These are phyloP conservation scores for Streptopelia turtur DNA, from an alignment of 2,797 vertebrate species.

Conservation along the genomic window DNA sequence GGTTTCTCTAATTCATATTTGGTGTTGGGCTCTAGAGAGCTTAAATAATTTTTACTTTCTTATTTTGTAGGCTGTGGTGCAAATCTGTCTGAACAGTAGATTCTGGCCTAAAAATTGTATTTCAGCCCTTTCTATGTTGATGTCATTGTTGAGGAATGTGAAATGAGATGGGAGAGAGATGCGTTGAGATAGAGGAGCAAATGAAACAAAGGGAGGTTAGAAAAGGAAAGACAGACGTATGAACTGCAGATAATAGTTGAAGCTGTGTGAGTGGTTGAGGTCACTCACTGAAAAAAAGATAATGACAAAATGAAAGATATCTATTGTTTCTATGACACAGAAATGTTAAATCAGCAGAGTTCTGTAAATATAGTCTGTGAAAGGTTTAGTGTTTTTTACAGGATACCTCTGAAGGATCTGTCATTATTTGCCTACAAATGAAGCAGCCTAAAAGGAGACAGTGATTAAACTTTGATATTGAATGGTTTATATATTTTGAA, in stretches of 20 bases:
- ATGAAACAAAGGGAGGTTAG: neutral
- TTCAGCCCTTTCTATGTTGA: neutral
- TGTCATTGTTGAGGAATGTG: neutral
- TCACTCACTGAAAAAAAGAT: neutral
- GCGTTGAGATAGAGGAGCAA: neutral
- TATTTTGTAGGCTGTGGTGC: neutral
- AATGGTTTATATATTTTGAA: neutral
- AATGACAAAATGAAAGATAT: neutral
- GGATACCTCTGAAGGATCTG: neutral
- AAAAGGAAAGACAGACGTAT: neutral
- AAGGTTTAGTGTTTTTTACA: neutral
- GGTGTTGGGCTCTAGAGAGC: neutral
- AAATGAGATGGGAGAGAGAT: neutral
- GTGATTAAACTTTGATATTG: neutral
- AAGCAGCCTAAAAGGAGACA: neutral
- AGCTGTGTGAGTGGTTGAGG: neutral
- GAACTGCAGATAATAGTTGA: neutral
- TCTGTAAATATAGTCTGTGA: neutral
- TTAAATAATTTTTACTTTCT: neutral
- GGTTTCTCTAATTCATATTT: neutral
- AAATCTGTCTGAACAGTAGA: neutral
- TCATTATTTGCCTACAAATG: neutral
- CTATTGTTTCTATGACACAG: neutral
- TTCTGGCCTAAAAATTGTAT: neutral
- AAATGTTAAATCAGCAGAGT: neutral